A percentile compares a stretch with the other conserved stretches of the same genome.
Conservation (phyloP, 2,888 invertebrate species). For the Escarpia spicata region DNA sequence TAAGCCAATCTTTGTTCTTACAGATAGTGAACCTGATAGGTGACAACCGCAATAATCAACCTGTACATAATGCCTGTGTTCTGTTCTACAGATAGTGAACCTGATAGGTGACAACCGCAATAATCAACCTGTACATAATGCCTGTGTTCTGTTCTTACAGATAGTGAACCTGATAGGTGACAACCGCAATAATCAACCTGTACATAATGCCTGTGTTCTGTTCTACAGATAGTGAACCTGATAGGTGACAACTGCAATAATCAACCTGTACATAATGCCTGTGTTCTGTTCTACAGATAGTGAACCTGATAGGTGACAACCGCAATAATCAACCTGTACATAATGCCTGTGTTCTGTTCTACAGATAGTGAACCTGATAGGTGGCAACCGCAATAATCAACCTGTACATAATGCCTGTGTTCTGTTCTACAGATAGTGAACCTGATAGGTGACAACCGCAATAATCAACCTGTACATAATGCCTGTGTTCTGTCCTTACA, state of each 20-base stretch:
- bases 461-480: background rate
- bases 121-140: background rate
- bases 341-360: background rate
- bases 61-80: background rate
- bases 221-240: too few species aligned
- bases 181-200: too few species aligned
- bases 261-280: too few species aligned
- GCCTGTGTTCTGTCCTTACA: background rate
- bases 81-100: background rate
- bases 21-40: background rate
- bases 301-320: too few species aligned
- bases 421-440: background rate
- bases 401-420: background rate
- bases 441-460: background rate
- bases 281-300: too few species aligned
- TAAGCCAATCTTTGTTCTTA: too few species aligned
- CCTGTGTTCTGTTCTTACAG: background rate
- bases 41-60: too few species aligned
- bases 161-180: too few species aligned
- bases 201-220: too few species aligned
- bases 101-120: background rate
- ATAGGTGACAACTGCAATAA: too few species aligned
- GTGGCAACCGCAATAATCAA: too few species aligned
- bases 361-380: background rate
- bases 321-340: background rate